phyloP scores from a whole-genome alignment of 2,797 vertebrate genomes.

The Tadarida brasiliensis region DNA sequence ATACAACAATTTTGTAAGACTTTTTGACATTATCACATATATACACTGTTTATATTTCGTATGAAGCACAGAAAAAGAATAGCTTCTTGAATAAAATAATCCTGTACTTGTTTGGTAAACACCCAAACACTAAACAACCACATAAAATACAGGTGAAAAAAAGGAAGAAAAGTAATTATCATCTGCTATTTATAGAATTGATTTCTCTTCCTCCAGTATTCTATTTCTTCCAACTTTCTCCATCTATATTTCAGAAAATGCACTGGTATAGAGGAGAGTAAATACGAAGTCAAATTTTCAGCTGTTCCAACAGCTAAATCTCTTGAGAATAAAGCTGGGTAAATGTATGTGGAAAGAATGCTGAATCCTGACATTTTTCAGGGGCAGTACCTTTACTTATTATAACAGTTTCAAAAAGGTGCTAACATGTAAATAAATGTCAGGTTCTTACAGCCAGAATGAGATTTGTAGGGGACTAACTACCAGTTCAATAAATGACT shows the following conservation, averaged over 20 bases:
- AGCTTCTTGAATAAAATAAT: background rate
- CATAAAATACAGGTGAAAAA: background rate
- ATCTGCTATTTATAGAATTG: background rate
- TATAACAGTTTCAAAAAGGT: background rate
- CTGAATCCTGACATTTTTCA: background rate
- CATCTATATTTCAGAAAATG: slow-evolving; percentile 14
- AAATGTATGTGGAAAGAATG: slow-evolving; percentile 26
- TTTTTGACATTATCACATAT: background rate
- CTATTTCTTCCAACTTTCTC: background rate
- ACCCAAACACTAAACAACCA: background rate
- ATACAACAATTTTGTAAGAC: background rate
- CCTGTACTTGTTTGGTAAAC: background rate
- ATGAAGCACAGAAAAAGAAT: slow-evolving; percentile 27
- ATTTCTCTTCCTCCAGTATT: background rate
- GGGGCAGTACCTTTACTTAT: background rate
- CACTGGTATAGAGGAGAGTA: background rate
- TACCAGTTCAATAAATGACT: background rate
- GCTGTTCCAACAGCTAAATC: background rate
- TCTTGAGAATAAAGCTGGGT: background rate
- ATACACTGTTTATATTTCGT: background rate
- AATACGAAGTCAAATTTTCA: background rate
- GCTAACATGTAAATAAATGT: background rate
- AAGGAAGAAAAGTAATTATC: background rate
- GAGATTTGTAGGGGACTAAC: background rate
- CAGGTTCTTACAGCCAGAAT: background rate